Evolutionary conservation across 2,888 invertebrate genomes (phyloP).

Genomic region (Galerucella calmariensis): DNA sequence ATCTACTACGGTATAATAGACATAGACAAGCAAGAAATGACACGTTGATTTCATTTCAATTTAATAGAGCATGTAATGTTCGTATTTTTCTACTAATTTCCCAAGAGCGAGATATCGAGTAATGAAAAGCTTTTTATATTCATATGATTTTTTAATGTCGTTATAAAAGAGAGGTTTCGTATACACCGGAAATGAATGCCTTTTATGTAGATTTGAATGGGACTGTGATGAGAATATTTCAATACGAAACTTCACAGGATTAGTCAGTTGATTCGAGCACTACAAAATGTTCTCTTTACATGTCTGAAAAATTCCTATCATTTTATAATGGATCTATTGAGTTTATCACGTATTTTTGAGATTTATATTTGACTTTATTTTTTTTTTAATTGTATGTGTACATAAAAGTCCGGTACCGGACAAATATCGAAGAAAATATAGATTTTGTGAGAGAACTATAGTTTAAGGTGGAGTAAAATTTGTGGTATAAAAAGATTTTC

Average conservation of each 20-base stretch:
- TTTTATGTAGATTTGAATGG: conserved; percentile 22
- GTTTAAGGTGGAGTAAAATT: too few species aligned
- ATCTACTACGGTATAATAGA: too few species aligned
- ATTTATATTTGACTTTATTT: too few species aligned
- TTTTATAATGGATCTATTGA: neutral
- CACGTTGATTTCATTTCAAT: too few species aligned
- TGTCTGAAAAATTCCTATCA: neutral
- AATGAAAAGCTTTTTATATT: neutral
- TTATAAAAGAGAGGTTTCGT: conserved; percentile 8
- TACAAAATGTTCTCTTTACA: neutral
- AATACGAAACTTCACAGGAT: conserved; percentile 18
- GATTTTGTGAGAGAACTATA: too few species aligned
- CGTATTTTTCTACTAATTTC: neutral
- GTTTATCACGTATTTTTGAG: neutral
- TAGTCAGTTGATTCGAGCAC: neutral
- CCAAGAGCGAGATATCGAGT: neutral
- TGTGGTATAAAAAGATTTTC: too few species aligned
- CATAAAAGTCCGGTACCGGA: too few species aligned
- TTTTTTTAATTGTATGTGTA: too few species aligned
- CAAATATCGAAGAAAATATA: too few species aligned
- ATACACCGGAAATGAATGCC: conserved; percentile 25
- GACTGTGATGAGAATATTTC: conserved; percentile 24
- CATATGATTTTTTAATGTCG: neutral
- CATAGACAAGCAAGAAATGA: too few species aligned
- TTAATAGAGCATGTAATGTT: too few species aligned